Evolutionary conservation across 2,888 invertebrate genomes (phyloP).

Genomic region (Campoletis raptor): DNA sequence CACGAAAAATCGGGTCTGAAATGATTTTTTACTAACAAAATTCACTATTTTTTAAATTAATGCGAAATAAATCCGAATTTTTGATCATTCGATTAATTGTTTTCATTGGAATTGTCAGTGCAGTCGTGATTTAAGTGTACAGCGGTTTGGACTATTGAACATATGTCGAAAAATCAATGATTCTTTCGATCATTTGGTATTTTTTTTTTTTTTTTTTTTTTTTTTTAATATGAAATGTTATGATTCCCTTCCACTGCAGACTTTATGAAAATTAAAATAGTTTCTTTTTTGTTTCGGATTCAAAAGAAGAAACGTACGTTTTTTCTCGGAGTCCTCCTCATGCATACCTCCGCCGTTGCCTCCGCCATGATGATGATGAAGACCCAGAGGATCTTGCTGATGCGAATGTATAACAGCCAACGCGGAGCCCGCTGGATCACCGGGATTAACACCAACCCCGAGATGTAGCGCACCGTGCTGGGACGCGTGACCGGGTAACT

Average conservation of each 20-base stretch:
- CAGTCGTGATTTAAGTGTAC: conserved; percentile 25
- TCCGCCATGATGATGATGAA: conserved; percentile 82
- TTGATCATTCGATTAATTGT: neutral
- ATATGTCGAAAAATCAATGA: neutral
- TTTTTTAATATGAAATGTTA: neutral
- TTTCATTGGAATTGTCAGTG: neutral
- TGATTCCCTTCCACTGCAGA: conserved; percentile 25
- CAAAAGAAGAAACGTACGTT: conserved; percentile 84
- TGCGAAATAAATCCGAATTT: neutral
- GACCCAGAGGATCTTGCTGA: conserved; percentile 81
- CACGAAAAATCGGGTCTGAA: neutral
- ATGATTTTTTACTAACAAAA: neutral
- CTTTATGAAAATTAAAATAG: neutral
- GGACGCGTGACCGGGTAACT: conserved; percentile 82
- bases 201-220: neutral
- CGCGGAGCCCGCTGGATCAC: conserved; percentile 81
- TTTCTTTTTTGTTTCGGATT: conserved; percentile 72
- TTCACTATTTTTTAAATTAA: neutral
- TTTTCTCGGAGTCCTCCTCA: conserved; percentile 83
- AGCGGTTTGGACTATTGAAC: conserved; percentile 42
- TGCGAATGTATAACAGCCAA: conserved; percentile 82
- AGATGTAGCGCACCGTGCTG: conserved; percentile 83
- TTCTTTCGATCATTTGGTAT: neutral
- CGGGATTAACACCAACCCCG: conserved; percentile 80
- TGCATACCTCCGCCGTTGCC: conserved; percentile 83